Percentiles rank a stretch among this genome's conserved stretches.
Conservation (phyloP, 2,113 vertebrate genomes). For the Buteo buteo region DNA sequence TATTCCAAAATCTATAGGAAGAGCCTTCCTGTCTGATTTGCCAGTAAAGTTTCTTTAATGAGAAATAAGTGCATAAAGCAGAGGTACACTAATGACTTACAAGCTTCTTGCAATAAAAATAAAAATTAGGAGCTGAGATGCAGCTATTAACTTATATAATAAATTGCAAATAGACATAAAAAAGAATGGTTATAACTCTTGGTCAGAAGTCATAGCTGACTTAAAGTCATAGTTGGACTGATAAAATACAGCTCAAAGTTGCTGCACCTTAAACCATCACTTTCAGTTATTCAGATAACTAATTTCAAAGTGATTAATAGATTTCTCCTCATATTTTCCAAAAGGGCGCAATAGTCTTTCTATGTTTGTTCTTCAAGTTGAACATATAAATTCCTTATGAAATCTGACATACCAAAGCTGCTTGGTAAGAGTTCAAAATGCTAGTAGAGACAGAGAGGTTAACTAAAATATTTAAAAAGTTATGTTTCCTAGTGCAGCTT, state of each 20-base stretch:
- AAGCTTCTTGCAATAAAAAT: background rate
- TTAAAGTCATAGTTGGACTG: background rate
- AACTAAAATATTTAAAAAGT: background rate
- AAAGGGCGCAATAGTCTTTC: fast-evolving
- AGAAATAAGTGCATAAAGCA: background rate
- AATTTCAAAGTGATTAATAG: background rate
- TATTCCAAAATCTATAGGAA: background rate
- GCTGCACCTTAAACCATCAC: background rate
- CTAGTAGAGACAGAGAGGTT: background rate
- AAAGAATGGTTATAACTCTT: background rate
- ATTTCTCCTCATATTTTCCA: background rate
- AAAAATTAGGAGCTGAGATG: background rate
- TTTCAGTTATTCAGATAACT: background rate
- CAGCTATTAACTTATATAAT: background rate
- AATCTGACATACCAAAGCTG: background rate
- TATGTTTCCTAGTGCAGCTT: background rate
- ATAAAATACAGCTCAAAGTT: background rate
- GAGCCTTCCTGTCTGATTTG: background rate
- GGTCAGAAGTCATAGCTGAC: background rate
- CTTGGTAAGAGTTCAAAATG: background rate
- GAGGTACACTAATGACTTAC: background rate
- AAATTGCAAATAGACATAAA: background rate
- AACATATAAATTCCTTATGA: background rate
- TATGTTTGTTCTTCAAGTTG: background rate
- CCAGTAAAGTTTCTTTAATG: background rate